Evolutionary conservation across 2,888 invertebrate genomes (phyloP).

Genomic region (Cataglyphis livida): DNA sequence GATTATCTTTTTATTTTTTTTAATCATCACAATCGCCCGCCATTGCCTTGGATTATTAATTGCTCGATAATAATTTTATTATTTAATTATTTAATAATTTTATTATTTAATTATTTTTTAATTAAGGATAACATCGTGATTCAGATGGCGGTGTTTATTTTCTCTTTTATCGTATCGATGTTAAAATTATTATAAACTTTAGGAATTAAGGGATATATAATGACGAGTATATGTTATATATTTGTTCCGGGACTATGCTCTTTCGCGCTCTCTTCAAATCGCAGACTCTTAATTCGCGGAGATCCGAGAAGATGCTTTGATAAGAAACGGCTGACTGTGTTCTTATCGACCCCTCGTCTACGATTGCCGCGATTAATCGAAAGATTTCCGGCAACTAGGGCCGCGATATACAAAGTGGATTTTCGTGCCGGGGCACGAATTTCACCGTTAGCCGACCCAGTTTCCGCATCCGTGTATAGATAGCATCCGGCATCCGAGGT

Average conservation of each 20-base stretch:
- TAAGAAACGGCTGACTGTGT: neutral
- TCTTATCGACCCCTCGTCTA: conserved; percentile 9
- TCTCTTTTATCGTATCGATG: no score
- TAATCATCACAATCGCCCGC: neutral
- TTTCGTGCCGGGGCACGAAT: conserved; percentile 68
- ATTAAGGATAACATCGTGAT: neutral
- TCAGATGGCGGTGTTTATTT: neutral
- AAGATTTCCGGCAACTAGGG: conserved; percentile 64
- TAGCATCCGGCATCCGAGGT: conserved; percentile 47
- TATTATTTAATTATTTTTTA: neutral
- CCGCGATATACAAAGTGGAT: conserved; percentile 66
- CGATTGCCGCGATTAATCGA: conserved; percentile 61
- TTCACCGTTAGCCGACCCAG: conserved; percentile 79
- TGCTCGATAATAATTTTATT: neutral
- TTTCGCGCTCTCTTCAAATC: neutral
- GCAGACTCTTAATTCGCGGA: neutral
- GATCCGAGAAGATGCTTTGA: neutral
- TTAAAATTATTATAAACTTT: neutral
- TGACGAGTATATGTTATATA: no score
- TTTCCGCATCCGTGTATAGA: conserved; percentile 64
- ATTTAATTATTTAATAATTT: no score
- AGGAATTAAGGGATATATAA: neutral
- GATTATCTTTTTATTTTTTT: neutral
- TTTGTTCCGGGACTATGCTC: neutral
- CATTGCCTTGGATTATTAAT: neutral